These are phyloP conservation scores for Papilio demoleus DNA, from an alignment of 2,888 invertebrate genomes.

Conservation along the genomic window DNA sequence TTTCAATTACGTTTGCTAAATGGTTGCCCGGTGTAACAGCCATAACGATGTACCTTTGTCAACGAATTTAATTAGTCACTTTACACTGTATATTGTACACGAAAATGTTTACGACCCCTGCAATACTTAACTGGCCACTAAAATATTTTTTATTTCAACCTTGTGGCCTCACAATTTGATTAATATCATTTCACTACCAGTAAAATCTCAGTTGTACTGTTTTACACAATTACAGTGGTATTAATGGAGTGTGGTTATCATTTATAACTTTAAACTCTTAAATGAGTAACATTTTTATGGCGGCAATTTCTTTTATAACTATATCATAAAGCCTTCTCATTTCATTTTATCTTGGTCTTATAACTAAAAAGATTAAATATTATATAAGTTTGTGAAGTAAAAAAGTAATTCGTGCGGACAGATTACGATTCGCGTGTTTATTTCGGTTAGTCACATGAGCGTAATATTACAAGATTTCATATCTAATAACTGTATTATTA, in stretches of 20 bases:
- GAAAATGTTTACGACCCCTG: neutral
- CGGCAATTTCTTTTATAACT: neutral
- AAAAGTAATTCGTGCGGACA: neutral
- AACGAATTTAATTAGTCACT: constrained; percentile 10
- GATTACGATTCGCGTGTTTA: neutral
- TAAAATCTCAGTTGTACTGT: neutral
- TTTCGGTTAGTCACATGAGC: neutral
- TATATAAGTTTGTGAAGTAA: neutral
- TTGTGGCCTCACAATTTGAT: neutral
- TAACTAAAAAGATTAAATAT: neutral
- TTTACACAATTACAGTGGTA: neutral
- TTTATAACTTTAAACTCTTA: neutral
- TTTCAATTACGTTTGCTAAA: constrained; percentile 28
- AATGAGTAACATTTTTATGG: neutral
- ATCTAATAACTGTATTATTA: neutral
- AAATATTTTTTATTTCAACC: neutral
- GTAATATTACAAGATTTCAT: neutral
- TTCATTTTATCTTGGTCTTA: neutral
- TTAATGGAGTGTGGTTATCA: neutral
- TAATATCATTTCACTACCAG: neutral
- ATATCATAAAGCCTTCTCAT: neutral
- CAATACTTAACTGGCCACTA: neutral
- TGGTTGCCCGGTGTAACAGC: constrained; percentile 25
- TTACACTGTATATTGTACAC: constrained; percentile 5
- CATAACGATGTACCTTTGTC: constrained; percentile 21